Evolutionary conservation across 2,888 invertebrate species (phyloP), one percentile per base, ranked within the genome.

Genomic region (Meteorus cinctellus): DNA sequence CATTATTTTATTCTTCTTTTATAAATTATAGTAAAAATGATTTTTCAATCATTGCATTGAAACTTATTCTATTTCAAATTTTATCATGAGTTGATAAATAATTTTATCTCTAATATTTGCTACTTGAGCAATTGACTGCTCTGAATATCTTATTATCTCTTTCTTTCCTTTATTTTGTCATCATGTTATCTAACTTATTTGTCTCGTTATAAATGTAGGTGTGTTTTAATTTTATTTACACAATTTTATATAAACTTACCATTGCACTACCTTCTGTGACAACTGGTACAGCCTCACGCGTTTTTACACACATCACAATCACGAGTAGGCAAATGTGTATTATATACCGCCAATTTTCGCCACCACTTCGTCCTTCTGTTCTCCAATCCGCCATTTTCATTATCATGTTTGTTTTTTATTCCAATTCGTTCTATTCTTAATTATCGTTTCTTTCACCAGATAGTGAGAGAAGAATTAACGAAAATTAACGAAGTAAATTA

Each of bases 201-300:
- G 4, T n/a, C 16, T 10, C 29, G 34, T 14, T 63, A 16, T 14
- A 31, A 3, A 63, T n/a, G 2, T 65, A 10, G 36, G 36, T 34
- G 34, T 65, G 65, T 55, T 55, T 12, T 24, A 24, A 45, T 68
- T 12, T 24, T 29, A 68, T 68, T 68, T 29, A 41, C 63, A 67
- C 41, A 31, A 80, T 75, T 72, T 19, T 41, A n/a, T 41, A 41
- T 41, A n/a, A 55, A 81, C 87, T 86, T 82, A 88, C 88, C 88
- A 87, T 84, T 4, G 87, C 88, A 75, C 83, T 82, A 62, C 83
- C 86, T 74, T 86, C 84, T 65, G 84, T 82, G 51, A 86, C 76
- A 27, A 68, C 69, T 19, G 81, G 73, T 24, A 77, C 78, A 19
- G 84, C 82, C 62, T 81, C 78, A 34, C 69, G 72, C 10, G 81